phyloP scores from a whole-genome alignment of 2,113 vertebrate species.

The Rhadina sibilatrix region DNA sequence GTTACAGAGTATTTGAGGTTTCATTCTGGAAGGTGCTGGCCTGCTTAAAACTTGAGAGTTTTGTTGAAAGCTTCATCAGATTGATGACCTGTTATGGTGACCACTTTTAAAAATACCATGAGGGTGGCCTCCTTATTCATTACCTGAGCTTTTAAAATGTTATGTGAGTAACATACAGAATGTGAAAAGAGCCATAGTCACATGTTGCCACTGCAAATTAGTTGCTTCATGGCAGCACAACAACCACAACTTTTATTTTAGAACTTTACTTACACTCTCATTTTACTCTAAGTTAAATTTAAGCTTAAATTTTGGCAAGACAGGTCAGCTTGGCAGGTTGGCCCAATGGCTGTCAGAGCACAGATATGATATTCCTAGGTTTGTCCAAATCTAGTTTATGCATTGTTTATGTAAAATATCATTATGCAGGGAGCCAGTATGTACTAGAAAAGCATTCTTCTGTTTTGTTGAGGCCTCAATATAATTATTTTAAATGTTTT shows the following conservation, averaged over 20 bases:
- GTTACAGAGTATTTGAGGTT: neutral
- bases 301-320: neutral
- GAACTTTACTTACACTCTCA: neutral
- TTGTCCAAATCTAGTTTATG: neutral
- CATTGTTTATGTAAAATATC: neutral
- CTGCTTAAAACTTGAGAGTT: neutral
- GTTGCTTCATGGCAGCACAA: neutral
- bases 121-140: neutral
- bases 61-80: neutral
- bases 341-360: neutral
- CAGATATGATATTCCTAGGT: neutral
- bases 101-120: neutral
- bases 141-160: neutral
- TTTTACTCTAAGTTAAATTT: neutral
- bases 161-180: neutral
- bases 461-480: neutral
- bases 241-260: neutral
- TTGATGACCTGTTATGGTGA: neutral
- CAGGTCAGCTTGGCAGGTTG: neutral
- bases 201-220: neutral
- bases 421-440: neutral
- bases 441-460: neutral
- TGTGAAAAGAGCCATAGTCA: neutral
- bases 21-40: neutral
- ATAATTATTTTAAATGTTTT: neutral